phyloP scores from a whole-genome alignment of 2,888 invertebrate genomes.

The Rotaria macrura region DNA sequence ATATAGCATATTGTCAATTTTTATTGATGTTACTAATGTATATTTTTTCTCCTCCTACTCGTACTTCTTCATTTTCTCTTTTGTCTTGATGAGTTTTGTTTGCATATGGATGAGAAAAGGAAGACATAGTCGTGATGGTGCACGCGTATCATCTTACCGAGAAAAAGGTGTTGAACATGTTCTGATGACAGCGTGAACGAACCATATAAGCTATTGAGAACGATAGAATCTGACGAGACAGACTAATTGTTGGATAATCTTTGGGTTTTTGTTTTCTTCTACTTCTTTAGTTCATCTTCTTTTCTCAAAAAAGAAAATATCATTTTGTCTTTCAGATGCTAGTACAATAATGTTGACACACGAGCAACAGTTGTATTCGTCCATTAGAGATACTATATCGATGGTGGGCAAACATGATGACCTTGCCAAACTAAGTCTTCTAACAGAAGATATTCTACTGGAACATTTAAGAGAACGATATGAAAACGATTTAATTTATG shows the following conservation, averaged over 20 bases:
- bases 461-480: conserved; percentile 42
- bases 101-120: not conserved
- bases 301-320: not conserved
- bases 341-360: not conserved
- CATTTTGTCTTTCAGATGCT: not conserved
- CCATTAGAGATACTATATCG: not conserved
- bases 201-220: not conserved
- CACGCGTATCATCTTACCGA: not conserved
- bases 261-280: too few species aligned
- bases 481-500: conserved; percentile 41
- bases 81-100: not conserved
- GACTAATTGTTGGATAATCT: not conserved
- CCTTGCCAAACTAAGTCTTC: conserved; percentile 41
- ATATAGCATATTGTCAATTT: not conserved
- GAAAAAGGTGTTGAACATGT: conserved; percentile 1
- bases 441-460: conserved; percentile 42
- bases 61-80: not conserved
- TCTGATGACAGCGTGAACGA: not conserved
- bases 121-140: not conserved
- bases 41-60: not conserved
- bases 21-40: not conserved
- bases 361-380: not conserved
- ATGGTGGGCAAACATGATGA: conserved; percentile 36
- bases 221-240: not conserved
- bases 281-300: not conserved